Conservation (phyloP, 2,113 vertebrate genomes). For the Oreochromis niloticus region DNA sequence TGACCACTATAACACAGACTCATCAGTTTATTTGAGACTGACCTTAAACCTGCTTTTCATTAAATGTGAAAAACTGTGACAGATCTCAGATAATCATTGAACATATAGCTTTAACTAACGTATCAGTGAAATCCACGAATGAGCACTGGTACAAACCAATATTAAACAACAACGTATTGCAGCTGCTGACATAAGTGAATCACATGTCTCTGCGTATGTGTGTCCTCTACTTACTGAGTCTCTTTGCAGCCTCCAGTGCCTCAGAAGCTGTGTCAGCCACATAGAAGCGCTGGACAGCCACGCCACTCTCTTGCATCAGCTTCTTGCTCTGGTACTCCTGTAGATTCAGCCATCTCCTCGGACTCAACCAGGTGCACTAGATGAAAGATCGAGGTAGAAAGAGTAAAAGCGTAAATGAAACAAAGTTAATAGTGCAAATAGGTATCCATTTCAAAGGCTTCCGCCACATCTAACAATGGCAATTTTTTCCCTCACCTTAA, state of each 20-base stretch:
- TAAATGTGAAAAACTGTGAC: neutral
- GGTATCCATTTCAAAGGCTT: neutral
- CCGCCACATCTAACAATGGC: neutral
- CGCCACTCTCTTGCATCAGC: constrained; percentile 93
- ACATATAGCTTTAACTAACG: neutral
- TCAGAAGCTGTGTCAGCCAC: constrained; percentile 86
- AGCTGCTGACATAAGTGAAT: neutral
- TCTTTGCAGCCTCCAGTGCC: constrained; percentile 90
- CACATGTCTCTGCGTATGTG: neutral
- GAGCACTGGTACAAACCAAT: neutral
- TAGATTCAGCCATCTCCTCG: constrained; percentile 94
- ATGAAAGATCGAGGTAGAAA: neutral
- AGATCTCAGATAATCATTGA: neutral
- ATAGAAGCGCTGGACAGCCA: constrained; percentile 91
- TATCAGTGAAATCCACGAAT: neutral
- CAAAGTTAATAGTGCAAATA: neutral
- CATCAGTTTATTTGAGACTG: neutral
- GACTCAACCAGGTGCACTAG: constrained; percentile 75
- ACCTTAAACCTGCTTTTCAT: neutral
- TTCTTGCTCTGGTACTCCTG: constrained; percentile 99
- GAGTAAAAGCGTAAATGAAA: neutral
- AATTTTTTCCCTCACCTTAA: neutral
- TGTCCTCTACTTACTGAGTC: constrained; percentile 81
- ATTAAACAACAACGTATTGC: neutral
- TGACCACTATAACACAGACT: neutral